These are phyloP conservation scores for Papilio elwesi DNA, from an alignment of 2,888 invertebrate genomes.

Conservation along the genomic window DNA sequence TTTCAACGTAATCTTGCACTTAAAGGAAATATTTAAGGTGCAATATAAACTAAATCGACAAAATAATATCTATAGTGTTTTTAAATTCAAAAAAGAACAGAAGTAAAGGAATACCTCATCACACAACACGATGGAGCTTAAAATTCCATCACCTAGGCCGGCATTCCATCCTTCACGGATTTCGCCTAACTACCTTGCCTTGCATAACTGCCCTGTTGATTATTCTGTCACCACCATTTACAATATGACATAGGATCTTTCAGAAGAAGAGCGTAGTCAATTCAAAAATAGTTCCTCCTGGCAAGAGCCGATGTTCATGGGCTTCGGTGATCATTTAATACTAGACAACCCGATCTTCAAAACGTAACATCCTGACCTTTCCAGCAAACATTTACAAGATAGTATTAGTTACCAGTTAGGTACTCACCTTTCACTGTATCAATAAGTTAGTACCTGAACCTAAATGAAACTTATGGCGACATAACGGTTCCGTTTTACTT, in stretches of 20 bases:
- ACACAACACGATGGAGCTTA: neutral
- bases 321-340: too few species aligned
- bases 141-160: neutral
- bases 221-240: too few species aligned
- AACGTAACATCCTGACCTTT: slow-evolving; percentile 59
- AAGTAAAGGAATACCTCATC: neutral
- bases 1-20: slow-evolving; percentile 4
- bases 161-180: neutral
- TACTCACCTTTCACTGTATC: slow-evolving; percentile 49
- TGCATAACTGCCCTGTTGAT: neutral
- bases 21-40: slow-evolving; percentile 5
- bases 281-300: too few species aligned
- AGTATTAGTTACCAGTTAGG: slow-evolving; percentile 61
- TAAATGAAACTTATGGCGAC: slow-evolving; percentile 22
- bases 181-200: neutral
- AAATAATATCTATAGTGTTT: neutral
- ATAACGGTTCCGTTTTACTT: slow-evolving; percentile 32
- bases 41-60: neutral
- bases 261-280: too few species aligned
- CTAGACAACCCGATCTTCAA: slow-evolving; percentile 35
- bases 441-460: slow-evolving; percentile 31
- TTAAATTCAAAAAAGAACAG: neutral
- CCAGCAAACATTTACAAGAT: slow-evolving; percentile 49
- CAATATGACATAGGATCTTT: too few species aligned
- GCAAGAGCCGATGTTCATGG: too few species aligned